phyloP scores from a whole-genome alignment of 2,797 vertebrate genomes.

The Gymnodraco acuticeps region DNA sequence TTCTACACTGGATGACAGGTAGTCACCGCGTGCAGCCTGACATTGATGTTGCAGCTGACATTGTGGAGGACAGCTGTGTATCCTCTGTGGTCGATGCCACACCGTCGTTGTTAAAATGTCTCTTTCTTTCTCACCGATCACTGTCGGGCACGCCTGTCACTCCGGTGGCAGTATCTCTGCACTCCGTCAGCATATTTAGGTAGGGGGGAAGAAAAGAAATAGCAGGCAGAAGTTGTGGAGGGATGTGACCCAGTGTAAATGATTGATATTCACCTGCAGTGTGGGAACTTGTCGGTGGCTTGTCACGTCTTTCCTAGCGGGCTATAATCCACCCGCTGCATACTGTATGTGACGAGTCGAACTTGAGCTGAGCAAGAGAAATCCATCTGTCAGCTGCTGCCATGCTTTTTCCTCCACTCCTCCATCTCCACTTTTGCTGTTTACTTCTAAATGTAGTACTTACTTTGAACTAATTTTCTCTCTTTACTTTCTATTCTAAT shows the following conservation, averaged over 20 bases:
- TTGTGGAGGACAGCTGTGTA: conserved; percentile 5
- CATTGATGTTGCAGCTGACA: conserved; percentile 34
- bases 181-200: conserved; percentile 52
- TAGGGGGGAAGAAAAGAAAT: neutral
- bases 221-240: conserved; percentile 10
- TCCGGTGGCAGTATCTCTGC: neutral
- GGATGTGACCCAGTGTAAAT: conserved; percentile 41
- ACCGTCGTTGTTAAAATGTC: conserved; percentile 31
- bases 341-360: conserved; percentile 24
- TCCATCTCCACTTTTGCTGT: neutral
- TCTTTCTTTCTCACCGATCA: conserved; percentile 26
- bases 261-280: conserved; percentile 56
- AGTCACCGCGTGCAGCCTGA: conserved; percentile 27
- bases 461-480: conserved; percentile 40
- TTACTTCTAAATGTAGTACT: conserved; percentile 1
- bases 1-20: conserved; percentile 20
- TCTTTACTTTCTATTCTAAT: conserved; percentile 37
- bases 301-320: conserved; percentile 26
- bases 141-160: conserved; percentile 46
- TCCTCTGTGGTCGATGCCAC: conserved; percentile 28
- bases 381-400: conserved; percentile 40
- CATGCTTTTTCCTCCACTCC: neutral
- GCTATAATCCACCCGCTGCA: conserved; percentile 45
- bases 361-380: conserved; percentile 16
- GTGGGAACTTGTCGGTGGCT: conserved; percentile 21